Evolutionary conservation across 2,113 vertebrate species (phyloP), one percentile per base, ranked within the genome.

Genomic region (Stigmatopora nigra): DNA sequence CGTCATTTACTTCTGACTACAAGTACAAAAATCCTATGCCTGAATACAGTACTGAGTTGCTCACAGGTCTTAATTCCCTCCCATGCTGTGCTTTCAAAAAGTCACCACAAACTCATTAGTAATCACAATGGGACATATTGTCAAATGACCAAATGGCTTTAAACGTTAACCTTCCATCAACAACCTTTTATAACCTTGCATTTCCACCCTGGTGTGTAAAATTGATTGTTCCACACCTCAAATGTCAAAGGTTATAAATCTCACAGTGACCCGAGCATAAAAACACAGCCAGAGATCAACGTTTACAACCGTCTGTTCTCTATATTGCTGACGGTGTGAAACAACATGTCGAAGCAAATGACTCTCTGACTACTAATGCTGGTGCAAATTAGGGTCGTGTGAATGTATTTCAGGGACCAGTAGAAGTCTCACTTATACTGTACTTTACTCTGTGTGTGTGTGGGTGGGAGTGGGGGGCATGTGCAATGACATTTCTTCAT

Each of bases 141-240:
- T 45, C 59, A 10, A 25, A 47, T 51, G 44, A 63, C 55, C 60
- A 41, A 3, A 17, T 47, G 60, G 47, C 61, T 57, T 69, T n/a
- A 12, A 12, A 64, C 25, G 25, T 63, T 72, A 58, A 75, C 58
- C 57, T 19, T 49, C 17, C 60, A 68, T 58, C 69, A 69, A 55
- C 64, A 64, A 47, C 25, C 56, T 79, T 79, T 82, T 73, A 77
- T 67, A 73, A 73, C 71, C 59, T 53, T 53, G 64, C 47, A 64
- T 52, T 63, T 75, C 15, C 35, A 45, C 46, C 19, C 41, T 69
- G 62, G 78, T 76, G 61, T 72, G 76, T 61, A 56, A 47, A 60
- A 75, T 79, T 73, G 69, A 78, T 81, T 19, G 45, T 61, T 61
- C 5, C 8, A 46, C 58, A 53, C 44, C 49, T 65, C 11, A 65